Conservation (phyloP, 1,140 invertebrate species). For the Drosophila ananassae region DNA sequence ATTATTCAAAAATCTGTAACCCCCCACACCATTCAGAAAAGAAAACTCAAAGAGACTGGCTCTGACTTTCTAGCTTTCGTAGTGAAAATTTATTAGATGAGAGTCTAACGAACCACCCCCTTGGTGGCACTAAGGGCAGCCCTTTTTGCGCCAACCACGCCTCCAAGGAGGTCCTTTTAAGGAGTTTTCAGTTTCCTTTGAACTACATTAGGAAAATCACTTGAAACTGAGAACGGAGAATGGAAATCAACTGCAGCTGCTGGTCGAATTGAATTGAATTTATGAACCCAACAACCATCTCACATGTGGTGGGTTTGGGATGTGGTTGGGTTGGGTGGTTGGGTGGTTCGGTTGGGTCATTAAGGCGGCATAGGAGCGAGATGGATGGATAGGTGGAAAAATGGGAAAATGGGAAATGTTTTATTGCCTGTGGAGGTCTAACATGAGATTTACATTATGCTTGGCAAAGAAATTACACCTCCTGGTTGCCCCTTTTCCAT, state of each 20-base stretch:
- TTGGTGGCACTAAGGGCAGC: slow-evolving; percentile 60
- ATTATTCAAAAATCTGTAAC: slow-evolving; percentile 80
- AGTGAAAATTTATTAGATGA: slow-evolving; percentile 74
- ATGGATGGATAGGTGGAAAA: slow-evolving; percentile 16
- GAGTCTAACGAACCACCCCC: neutral
- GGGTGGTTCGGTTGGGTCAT: slow-evolving; percentile 54
- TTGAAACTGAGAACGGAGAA: slow-evolving; percentile 58
- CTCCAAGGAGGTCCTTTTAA: slow-evolving; percentile 2
- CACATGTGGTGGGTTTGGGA: slow-evolving; percentile 9
- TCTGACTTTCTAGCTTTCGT: slow-evolving; percentile 34
- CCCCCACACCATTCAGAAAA: neutral
- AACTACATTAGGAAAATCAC: slow-evolving; percentile 80
- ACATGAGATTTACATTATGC: slow-evolving; percentile 72
- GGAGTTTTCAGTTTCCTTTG: slow-evolving; percentile 51
- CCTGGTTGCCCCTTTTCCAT: slow-evolving; percentile 1
- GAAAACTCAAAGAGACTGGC: slow-evolving; percentile 2
- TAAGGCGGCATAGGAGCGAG: slow-evolving; percentile 32
- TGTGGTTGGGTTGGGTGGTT: slow-evolving; percentile 3
- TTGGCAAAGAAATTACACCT: slow-evolving; percentile 46
- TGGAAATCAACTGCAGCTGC: slow-evolving; percentile 72
- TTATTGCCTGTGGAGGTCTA: slow-evolving; percentile 57
- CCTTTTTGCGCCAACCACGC: slow-evolving; percentile 17
- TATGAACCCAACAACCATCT: slow-evolving; percentile 43
- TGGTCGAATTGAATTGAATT: slow-evolving; percentile 78
- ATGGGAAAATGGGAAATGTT: slow-evolving; percentile 56